These are phyloP conservation scores for Tachina grossa DNA, from an alignment of 2,888 invertebrate genomes.

Conservation along the genomic window DNA sequence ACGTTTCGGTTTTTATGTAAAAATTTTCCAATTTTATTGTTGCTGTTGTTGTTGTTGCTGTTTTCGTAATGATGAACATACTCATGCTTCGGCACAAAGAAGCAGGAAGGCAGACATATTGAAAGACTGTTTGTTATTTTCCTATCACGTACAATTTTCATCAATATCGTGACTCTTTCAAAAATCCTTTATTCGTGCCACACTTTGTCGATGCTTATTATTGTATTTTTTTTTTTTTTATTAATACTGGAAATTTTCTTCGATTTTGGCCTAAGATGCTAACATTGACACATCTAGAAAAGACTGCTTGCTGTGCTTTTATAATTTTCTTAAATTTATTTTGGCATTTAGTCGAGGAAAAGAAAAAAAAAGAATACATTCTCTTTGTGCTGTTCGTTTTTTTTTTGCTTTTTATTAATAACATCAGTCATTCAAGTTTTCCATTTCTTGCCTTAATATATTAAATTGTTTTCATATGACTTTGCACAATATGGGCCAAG, in stretches of 20 bases:
- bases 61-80: not conserved
- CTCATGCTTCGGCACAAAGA: not conserved
- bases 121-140: slow-evolving; percentile 58
- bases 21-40: slow-evolving; percentile 10
- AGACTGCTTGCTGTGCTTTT: slow-evolving; percentile 58
- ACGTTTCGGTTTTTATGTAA: not conserved
- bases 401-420: slow-evolving; percentile 49
- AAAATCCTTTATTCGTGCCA: slow-evolving; percentile 67
- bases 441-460: slow-evolving; percentile 53
- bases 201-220: slow-evolving; percentile 56
- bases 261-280: slow-evolving; percentile 47
- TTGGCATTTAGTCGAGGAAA: slow-evolving; percentile 53
- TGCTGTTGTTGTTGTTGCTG: not conserved
- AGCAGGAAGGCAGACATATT: slow-evolving; percentile 33
- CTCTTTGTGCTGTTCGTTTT: slow-evolving; percentile 24
- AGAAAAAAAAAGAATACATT: slow-evolving; percentile 8
- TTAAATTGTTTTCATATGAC: slow-evolving; percentile 72
- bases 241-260: not conserved
- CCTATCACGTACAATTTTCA: slow-evolving; percentile 74
- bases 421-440: slow-evolving; percentile 63
- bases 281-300: slow-evolving; percentile 16
- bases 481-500: slow-evolving; percentile 72
- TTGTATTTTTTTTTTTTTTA: slow-evolving; percentile 13
- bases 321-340: slow-evolving; percentile 58
- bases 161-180: slow-evolving; percentile 74